Base-by-base conservation (phyloP, 2,113 vertebrate genomes). In the Otus sunia region DNA sequence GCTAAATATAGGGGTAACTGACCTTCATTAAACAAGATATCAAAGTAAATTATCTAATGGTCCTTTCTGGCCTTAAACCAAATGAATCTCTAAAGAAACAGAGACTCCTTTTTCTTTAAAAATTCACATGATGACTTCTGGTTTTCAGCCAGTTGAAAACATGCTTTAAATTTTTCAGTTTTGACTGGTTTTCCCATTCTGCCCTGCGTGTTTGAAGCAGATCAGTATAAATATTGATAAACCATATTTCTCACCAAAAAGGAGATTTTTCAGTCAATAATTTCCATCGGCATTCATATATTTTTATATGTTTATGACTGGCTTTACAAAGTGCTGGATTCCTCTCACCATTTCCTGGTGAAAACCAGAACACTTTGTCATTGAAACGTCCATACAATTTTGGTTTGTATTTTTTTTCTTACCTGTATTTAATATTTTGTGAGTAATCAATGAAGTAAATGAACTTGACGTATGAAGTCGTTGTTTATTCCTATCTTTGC, bases 211-310 rank as follows among this genome's bases (percentile, higher is more conserved):
- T 88, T 91, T 95, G 89, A 72, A 94, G 72, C 37, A 84, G 56
- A 92, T 76, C 49, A 87, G 22, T 45, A 69, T 49, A 92, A 91
- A 87, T 90, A 91, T 95, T 85, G 86, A 92, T 91, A 90, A 89
- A 92, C 79, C 84, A 56, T 77, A 78, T 95, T 94, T 94, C 73
- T 77, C 52, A 95, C 76, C 76, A 66, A 94, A 96, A 94, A 90
- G 36, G 50, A 84, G 66, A 87, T 53, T 78, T 69, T 66, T 92
- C 58, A 45, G 68, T 89, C 96, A 76, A 94, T 90, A 80, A 67
- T 85, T 89, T 87, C 56, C 72, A 90, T 69, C 58, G 77, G 50
- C 55, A 86, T 90, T 91, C 56, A 41, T 59, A 36, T 84, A 74
- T 77, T 88, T 73, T 55, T 81, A 19, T 30, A 41, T 14, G 21